Base-by-base conservation (phyloP, 2,113 vertebrate species). In the Choloepus hoffmanni region DNA sequence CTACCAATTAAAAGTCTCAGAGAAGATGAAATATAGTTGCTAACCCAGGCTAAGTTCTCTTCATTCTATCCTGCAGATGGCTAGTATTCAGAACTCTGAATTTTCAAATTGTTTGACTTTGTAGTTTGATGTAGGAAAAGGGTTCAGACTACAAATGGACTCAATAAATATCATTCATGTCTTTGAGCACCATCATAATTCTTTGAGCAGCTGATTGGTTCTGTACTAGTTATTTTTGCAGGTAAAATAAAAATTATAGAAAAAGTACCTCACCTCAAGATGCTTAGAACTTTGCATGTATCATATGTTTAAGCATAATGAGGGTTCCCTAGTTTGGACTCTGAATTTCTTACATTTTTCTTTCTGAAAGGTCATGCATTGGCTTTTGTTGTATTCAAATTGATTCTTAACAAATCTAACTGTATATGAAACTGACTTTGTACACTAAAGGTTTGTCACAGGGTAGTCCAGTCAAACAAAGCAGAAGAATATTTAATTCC, bases 61-160 rank as follows among this genome's bases (percentile, higher is more conserved):
- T 85, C 63, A 65, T 76, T 16, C 33, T 92, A 16, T 94, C 30
- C 24, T 48, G 40, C 2, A 53, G 33, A 23, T 6, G 48, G 12
- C 55, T 90, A 76, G n/a, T 50, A 84, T 84, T 68, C 19, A 92
- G 43, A 74, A 70, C 33, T 90, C 43, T 67, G 28, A 79, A 2
- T 85, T 90, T 86, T 89, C 55, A 77, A 92, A 97, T 16, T 73
- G 14, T 77, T 83, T 40, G 9, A 7, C 16, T 92, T 83, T 67
- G 15, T 19, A 50, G 73, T 45, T 30, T 76, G 40, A 76, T 28
- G 26, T 30, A 95, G 40, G 16, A 73, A 82, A 92, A 30, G 4
- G 11, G 45, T 62, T 74, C 67, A 87, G 83, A 7, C 0, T 67
- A 84, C 55, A 83, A 30, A 92, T 15, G 78, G 5, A 82, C 1